These are phyloP conservation scores for Ptychobarbus kaznakovi DNA, from an alignment of 2,797 vertebrate species.

Conservation along the genomic window DNA sequence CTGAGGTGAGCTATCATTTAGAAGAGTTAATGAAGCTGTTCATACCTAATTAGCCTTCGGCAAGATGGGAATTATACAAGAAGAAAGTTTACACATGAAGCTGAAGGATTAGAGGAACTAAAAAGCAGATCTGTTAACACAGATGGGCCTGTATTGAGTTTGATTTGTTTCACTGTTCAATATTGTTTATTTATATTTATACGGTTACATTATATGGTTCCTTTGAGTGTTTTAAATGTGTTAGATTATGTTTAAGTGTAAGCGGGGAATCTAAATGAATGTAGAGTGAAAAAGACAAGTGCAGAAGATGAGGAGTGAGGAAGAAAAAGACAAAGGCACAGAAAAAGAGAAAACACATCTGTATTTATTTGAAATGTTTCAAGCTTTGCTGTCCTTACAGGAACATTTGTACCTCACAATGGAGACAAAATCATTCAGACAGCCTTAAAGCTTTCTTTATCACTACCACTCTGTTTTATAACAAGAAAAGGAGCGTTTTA, in stretches of 20 bases:
- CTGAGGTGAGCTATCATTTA: constrained; percentile 59
- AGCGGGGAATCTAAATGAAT: too few relatives aligned
- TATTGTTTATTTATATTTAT: neutral
- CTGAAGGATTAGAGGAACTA: constrained; percentile 35
- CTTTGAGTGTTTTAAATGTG: neutral
- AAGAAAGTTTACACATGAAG: constrained; percentile 24
- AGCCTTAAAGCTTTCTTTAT: neutral
- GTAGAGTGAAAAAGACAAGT: constrained; percentile 3
- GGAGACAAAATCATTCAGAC: constrained; percentile 9
- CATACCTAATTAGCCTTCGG: constrained; percentile 66
- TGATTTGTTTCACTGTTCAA: neutral
- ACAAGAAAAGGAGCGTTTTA: neutral
- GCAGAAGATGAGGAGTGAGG: neutral
- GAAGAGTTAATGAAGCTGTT: constrained; percentile 75
- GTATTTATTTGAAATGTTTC: neutral
- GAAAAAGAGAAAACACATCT: neutral
- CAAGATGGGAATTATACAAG: constrained; percentile 42
- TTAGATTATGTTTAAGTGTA: neutral
- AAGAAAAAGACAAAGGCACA: neutral
- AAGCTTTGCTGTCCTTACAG: neutral
- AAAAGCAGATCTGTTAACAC: constrained; percentile 20
- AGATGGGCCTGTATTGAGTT: constrained; percentile 1
- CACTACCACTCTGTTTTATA: neutral
- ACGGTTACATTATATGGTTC: neutral
- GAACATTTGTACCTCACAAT: neutral